Conservation (phyloP, 2,113 vertebrate genomes). For the Dunckerocampus dactyliophorus region DNA sequence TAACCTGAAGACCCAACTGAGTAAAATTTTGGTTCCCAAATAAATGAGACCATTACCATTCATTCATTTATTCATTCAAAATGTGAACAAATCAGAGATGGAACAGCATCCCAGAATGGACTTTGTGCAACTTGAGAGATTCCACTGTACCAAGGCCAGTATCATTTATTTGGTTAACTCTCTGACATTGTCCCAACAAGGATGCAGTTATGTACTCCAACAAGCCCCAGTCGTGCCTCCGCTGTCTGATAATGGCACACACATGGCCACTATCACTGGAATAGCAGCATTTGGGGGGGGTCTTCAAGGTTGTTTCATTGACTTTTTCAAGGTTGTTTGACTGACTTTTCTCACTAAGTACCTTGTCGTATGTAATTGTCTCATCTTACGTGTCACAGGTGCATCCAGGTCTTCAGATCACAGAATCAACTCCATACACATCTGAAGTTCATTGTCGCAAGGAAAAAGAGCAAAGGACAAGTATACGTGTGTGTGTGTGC, state of each 20-base stretch:
- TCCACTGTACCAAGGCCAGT: no score
- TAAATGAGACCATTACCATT: no score
- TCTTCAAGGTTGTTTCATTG: constrained; percentile 42
- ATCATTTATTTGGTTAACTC: background rate
- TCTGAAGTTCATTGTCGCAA: constrained; percentile 58
- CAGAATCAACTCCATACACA: constrained; percentile 45
- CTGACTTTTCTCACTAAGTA: constrained; percentile 45
- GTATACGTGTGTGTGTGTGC: background rate
- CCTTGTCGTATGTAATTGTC: constrained; percentile 51
- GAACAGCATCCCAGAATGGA: no score
- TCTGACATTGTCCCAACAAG: background rate
- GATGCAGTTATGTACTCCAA: background rate
- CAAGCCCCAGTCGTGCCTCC: constrained; percentile 34
- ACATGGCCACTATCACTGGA: constrained; percentile 49
- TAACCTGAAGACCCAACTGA: no score
- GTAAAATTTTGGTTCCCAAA: no score
- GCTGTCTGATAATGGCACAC: constrained; percentile 50
- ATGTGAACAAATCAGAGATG: no score
- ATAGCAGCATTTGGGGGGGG: constrained; percentile 24
- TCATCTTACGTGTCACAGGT: constrained; percentile 51
- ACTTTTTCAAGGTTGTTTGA: background rate
- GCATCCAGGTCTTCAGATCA: constrained; percentile 40
- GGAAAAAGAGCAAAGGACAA: constrained; percentile 28
- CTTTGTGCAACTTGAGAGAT: no score
- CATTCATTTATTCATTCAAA: no score